Conservation (phyloP, 2,797 vertebrate species). For the Sparidentex hasta region DNA sequence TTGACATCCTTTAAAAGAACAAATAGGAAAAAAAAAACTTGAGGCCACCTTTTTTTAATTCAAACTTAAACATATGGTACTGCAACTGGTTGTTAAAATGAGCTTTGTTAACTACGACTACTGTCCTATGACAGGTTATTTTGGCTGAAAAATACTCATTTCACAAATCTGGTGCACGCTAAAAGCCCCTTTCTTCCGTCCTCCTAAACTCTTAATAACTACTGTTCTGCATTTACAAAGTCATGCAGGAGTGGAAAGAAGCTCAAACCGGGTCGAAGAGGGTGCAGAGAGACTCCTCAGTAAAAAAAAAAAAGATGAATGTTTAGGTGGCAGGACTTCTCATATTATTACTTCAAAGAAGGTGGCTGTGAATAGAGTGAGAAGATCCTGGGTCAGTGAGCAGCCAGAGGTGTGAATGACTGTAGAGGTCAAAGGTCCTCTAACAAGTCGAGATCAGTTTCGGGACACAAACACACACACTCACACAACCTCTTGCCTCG, state of each 20-base stretch:
- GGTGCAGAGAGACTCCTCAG: slow-evolving; percentile 24
- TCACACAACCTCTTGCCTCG: not conserved
- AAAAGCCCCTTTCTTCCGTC: not conserved
- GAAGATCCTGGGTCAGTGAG: slow-evolving; percentile 8
- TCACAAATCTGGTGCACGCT: slow-evolving; percentile 38
- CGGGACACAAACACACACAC: slow-evolving; percentile 3
- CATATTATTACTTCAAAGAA: slow-evolving; percentile 55
- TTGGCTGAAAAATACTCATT: slow-evolving; percentile 28
- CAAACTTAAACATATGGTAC: not conserved
- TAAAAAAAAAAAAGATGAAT: slow-evolving; percentile 27
- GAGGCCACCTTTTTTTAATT: not conserved
- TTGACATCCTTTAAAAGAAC: too few species aligned
- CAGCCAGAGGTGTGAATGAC: slow-evolving; percentile 52
- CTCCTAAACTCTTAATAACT: slow-evolving; percentile 43
- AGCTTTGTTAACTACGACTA: slow-evolving; percentile 3
- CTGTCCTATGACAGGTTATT: slow-evolving; percentile 20
- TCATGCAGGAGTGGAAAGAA: slow-evolving; percentile 19
- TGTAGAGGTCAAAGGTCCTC: slow-evolving; percentile 26
- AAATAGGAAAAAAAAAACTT: not conserved
- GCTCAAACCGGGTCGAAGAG: slow-evolving; percentile 45
- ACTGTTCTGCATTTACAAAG: slow-evolving; percentile 35
- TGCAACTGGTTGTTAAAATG: slow-evolving; percentile 27
- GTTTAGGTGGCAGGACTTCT: slow-evolving; percentile 31
- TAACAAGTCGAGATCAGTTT: slow-evolving; percentile 20
- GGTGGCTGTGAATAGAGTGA: slow-evolving; percentile 38